These are phyloP conservation scores for Mormyrus proboscirostris DNA, from an alignment of 2,797 vertebrate species.

Conservation along the genomic window DNA sequence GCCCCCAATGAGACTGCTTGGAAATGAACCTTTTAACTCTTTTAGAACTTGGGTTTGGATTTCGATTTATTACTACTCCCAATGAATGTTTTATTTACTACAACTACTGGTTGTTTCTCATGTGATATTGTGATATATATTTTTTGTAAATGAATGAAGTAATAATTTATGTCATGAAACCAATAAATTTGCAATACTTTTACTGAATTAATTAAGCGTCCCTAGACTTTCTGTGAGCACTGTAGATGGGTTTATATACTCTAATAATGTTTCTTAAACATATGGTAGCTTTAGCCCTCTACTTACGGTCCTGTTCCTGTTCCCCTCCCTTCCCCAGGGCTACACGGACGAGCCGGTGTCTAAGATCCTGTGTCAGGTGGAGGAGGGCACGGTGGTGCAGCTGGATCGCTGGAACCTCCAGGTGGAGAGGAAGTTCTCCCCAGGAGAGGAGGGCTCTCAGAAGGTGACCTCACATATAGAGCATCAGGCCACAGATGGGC, in stretches of 20 bases:
- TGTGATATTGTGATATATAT: too few species aligned
- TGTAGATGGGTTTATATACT: background rate
- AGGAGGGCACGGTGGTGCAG: conserved; percentile 95
- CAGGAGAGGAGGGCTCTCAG: conserved; percentile 84
- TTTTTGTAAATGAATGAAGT: background rate
- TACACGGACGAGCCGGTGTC: conserved; percentile 96
- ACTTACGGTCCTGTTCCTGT: background rate
- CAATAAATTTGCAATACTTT: background rate
- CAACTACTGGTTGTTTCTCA: background rate
- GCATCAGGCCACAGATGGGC: background rate
- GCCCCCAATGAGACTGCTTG: background rate
- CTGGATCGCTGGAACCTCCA: conserved; percentile 95
- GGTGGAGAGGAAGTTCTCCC: conserved; percentile 75
- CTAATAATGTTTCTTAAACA: background rate
- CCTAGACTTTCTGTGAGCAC: background rate
- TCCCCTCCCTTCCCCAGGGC: conserved; percentile 59
- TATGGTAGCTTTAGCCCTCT: background rate
- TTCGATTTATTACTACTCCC: background rate
- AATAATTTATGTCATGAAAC: background rate
- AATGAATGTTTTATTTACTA: background rate
- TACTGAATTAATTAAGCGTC: background rate
- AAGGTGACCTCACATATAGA: conserved; percentile 36
- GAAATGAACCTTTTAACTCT: background rate
- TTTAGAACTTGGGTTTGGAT: background rate
- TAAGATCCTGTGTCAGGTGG: conserved; percentile 93